Base-by-base conservation (phyloP, 2,797 vertebrate genomes). In the Pseudopleuronectes americanus region DNA sequence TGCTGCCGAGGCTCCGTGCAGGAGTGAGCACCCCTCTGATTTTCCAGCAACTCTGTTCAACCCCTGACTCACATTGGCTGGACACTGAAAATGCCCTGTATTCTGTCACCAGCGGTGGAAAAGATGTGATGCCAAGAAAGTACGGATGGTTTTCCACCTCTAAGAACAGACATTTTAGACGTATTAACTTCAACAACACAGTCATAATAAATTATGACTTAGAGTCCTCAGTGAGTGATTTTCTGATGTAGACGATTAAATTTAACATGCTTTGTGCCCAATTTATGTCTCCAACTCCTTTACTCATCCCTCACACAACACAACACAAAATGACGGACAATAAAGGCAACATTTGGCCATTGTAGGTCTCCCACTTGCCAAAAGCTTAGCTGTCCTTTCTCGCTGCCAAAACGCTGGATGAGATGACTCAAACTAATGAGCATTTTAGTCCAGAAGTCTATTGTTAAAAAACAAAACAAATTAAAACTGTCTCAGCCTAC, bases 1-100 rank as follows among this genome's bases (percentile, higher is more conserved):
- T 90, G 80, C 87, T 13, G 41, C 72, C 6, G 43, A 45, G 79
- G 80, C 68, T 84, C 49, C 6, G 14, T 76, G 77, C 71, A 76
- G 67, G 33, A 80, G 64, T 56, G 69, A 86, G 64, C 51, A 19
- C 71, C 57, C 51, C 43, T 77, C 53, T 71, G 71, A 85, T 84
- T 79, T 73, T 81, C 54, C 59, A 71, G 52, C 10, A 4, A 70
- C 68, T 71, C 70, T 52, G 38, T 66, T 76, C 54, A 72, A 76
- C 68, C 38, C 68, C 54, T 16, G 0, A 48, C 71, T 84, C 58
- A 77, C 64, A 77, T 70, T 59, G 66, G 75, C 43, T 57, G 43
- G 61, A 72, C 48, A 56, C 28, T 16, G 53, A 53, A 38, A 68
- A 74, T 71, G 51, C 24, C 52, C 54, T 64, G 43, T 24, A 31